Conservation (phyloP, 2,888 invertebrate genomes). For the Parnassius glacialis region DNA sequence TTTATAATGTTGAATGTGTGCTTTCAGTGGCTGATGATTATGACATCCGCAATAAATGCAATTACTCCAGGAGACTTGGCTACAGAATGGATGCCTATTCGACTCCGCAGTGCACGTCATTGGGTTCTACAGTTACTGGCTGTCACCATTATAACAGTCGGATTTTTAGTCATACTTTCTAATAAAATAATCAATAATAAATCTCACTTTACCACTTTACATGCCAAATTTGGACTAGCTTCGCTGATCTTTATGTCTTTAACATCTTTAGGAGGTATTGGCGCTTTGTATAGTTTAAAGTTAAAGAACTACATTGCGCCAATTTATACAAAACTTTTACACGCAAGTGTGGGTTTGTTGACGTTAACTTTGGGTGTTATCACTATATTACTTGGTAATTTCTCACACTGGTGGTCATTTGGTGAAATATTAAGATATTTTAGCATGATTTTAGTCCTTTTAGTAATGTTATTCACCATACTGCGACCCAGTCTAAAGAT, state of each 20-base stretch:
- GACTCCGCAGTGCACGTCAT: constrained; percentile 70
- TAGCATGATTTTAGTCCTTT: constrained; percentile 53
- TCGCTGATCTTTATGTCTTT: constrained; percentile 62
- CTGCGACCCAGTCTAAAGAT: constrained; percentile 69
- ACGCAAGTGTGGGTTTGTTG: constrained; percentile 63
- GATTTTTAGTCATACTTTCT: constrained; percentile 65
- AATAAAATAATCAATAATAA: constrained; percentile 63
- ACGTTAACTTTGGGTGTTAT: constrained; percentile 67
- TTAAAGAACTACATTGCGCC: constrained; percentile 70
- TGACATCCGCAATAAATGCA: constrained; percentile 73
- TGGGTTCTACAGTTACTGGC: constrained; percentile 69
- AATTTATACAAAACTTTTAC: constrained; percentile 69
- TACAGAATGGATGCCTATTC: constrained; percentile 77
- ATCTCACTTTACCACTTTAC: constrained; percentile 61
- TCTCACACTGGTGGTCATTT: constrained; percentile 67
- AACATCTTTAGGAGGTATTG: constrained; percentile 69
- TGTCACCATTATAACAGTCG: constrained; percentile 50
- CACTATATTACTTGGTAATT: constrained; percentile 63
- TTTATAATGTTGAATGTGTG: neutral
- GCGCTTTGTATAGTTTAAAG: constrained; percentile 68
- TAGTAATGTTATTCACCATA: constrained; percentile 63
- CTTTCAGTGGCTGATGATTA: constrained; percentile 72
- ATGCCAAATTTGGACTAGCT: constrained; percentile 70
- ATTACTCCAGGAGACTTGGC: constrained; percentile 73
- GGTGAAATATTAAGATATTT: constrained; percentile 62